A percentile compares a stretch with the other conserved stretches of the same genome.
These are phyloP conservation scores for Zaprionus africanus DNA, from an alignment of 1,140 invertebrate species.

Conservation along the genomic window DNA sequence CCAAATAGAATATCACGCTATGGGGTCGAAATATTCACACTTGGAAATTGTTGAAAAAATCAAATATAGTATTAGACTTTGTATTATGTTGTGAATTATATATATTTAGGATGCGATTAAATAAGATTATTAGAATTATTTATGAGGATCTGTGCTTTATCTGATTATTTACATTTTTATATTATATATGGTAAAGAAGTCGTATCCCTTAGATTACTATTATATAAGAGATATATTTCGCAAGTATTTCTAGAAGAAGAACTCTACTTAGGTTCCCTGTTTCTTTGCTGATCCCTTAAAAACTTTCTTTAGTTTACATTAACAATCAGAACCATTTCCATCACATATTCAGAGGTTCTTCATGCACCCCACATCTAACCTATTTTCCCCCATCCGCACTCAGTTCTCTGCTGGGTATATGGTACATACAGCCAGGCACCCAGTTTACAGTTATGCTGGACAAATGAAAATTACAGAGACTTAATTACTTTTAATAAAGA, in stretches of 20 bases:
- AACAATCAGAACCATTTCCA: neutral
- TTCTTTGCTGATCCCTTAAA: neutral
- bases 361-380: neutral
- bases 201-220: too few species aligned
- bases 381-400: neutral
- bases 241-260: neutral
- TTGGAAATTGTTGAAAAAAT: neutral
- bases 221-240: neutral
- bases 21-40: neutral
- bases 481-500: constrained; percentile 83
- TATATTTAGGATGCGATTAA: neutral
- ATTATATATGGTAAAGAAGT: too few species aligned
- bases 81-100: neutral
- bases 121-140: too few species aligned
- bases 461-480: constrained; percentile 79
- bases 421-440: neutral
- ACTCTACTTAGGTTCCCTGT: neutral
- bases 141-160: too few species aligned
- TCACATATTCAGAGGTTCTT: neutral
- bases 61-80: neutral
- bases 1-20: neutral
- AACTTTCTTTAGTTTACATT: neutral
- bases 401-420: neutral
- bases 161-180: too few species aligned
- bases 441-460: constrained; percentile 22